Conservation (phyloP, 2,113 vertebrate species). For the human region GRCh38 chr3:83063001-83063500, state of each 20-base stretch:
- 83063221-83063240: background rate
- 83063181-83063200: background rate
- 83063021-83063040: background rate
- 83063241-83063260: background rate
- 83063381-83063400: background rate
- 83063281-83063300: background rate
- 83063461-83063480: background rate
- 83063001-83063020: background rate
- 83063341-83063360: background rate
- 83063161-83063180: no score
- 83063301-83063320: background rate
- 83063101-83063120: background rate
- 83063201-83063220: background rate
- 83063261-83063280: background rate
- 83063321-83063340: rapidly evolving
- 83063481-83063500: background rate
- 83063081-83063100: background rate
- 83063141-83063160: background rate
- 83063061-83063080: background rate
- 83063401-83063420: background rate
- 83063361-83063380: background rate
- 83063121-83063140: background rate
- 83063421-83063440: background rate
- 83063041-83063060: background rate
- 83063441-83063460: background rate